Evolutionary conservation across 2,888 invertebrate species (phyloP).

Genomic region (Drosophila siamana): DNA sequence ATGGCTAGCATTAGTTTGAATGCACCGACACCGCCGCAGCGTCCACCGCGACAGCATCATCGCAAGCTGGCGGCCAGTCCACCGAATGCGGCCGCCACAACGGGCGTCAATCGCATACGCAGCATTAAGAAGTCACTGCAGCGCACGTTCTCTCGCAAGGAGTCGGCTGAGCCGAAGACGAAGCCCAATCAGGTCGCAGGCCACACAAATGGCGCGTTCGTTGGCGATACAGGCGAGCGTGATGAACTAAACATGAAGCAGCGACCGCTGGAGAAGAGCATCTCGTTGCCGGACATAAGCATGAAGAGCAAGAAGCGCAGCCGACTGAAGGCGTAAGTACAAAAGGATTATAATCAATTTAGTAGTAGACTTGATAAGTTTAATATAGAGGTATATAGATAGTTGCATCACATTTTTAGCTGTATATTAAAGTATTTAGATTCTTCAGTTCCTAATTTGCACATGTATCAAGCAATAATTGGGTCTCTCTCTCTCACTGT

Average conservation of each 20-base stretch:
- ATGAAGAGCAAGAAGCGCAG: slow-evolving; percentile 90
- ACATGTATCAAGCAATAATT: no score
- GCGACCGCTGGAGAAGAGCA: slow-evolving; percentile 91
- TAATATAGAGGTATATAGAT: no score
- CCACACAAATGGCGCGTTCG: slow-evolving; percentile 76
- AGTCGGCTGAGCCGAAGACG: slow-evolving; percentile 69
- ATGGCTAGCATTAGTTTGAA: slow-evolving; percentile 61
- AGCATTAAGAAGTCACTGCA: slow-evolving; percentile 86
- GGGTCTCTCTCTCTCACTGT: no score
- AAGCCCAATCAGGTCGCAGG: slow-evolving; percentile 40
- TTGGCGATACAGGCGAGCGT: slow-evolving; percentile 80
- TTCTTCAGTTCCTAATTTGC: no score
- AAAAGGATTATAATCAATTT: no score
- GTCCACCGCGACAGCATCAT: slow-evolving; percentile 78
- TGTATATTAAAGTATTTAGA: no score
- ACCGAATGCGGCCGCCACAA: slow-evolving; percentile 33
- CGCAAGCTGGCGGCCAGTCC: slow-evolving; percentile 66
- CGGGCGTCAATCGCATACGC: slow-evolving; percentile 78
- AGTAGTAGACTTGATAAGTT: no score
- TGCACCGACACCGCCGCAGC: slow-evolving; percentile 63
- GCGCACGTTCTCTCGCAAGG: slow-evolving; percentile 86
- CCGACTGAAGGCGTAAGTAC: slow-evolving; percentile 89
- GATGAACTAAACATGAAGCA: slow-evolving; percentile 87
- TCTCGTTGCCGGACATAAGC: slow-evolving; percentile 94
- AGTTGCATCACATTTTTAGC: no score